phyloP scores from a whole-genome alignment of 2,113 vertebrate genomes.

The Xerus inauris region DNA sequence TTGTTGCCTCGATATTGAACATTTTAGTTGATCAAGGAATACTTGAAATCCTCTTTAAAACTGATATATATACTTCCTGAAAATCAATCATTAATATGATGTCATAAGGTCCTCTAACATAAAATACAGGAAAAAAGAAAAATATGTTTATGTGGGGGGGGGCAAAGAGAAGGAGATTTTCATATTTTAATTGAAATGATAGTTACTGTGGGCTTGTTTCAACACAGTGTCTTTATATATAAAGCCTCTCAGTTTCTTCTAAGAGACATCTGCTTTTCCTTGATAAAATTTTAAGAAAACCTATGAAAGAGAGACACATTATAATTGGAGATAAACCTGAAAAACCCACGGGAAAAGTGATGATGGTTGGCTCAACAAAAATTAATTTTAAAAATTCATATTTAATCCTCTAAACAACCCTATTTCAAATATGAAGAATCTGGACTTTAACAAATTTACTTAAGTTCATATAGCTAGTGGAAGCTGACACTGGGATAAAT shows the following conservation, averaged over 20 bases:
- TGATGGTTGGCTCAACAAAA: not conserved
- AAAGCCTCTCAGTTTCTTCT: not conserved
- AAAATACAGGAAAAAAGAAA: not conserved
- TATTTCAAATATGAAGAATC: conserved; percentile 1
- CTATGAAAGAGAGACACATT: not conserved
- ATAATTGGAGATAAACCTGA: not conserved
- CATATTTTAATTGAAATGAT: not conserved
- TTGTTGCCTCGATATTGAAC: not conserved
- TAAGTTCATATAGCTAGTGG: not conserved
- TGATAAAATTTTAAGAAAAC: not conserved
- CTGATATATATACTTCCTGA: not conserved
- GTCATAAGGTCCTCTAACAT: not conserved
- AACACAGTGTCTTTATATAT: not conserved
- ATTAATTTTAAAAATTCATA: not conserved
- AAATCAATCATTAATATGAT: not conserved
- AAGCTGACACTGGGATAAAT: not conserved
- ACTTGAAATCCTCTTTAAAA: conserved; percentile 11
- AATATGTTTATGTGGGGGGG: too few species aligned
- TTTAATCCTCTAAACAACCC: not conserved
- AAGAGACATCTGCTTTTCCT: not conserved
- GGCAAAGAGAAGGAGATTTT: not conserved
- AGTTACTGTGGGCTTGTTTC: not conserved
- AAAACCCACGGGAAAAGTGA: not conserved
- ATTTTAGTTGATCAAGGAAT: not conserved
- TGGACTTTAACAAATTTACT: not conserved